Base-by-base conservation (phyloP, 2,888 invertebrate genomes). In the Orthosia cruda region DNA sequence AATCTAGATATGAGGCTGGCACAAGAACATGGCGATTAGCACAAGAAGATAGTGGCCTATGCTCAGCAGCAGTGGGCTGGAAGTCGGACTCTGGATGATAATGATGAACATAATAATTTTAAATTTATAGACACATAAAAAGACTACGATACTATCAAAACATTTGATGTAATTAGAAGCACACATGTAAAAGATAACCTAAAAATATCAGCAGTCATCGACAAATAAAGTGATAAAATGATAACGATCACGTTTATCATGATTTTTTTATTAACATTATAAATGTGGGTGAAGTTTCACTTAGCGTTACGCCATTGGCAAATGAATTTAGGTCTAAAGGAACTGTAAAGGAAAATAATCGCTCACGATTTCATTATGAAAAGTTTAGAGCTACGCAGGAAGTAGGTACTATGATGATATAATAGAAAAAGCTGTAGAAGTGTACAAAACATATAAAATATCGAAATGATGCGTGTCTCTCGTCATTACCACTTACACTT, bases 191-290 rank as follows among this genome's bases (percentile, higher is more conserved):
- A 57, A 63, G 62, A 71, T 79, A 84, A 79, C 58, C 55, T 64
- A 63, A 61, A 77, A 79, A 59, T 83, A 77, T 78, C 70, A 61
- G 55, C 40, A 50, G 47, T 45, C 45, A 71, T 83, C 47, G 55
- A 78, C 13, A 55, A 64, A 80, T 52, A 64, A 26, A 50, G 5
- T 59, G 80, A 80, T 52, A 64, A 20, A 50, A 4, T 59, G 80
- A 80, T 80, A 84, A 52, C 13, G 23, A 71, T 85, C 82, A 71
- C 67, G 67, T 71, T 45, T 65, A 72, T 78, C 83, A 74, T 83
- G 74, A 85, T 78, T 74, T 74, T 64, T 65, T 59, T 72, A 82
- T 77, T 85, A 55, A 71, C 62, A 59, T n/a, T 40, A 61, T 45
- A 72, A 84, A 69, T 72, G 45, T 54, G 13, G 64, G 61, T 71